A percentile compares a stretch with the other conserved stretches of the same genome.
Evolutionary conservation across 37 sponge, comb jelly and placozoan genomes (phyloP).

Genomic region (Beroe forskalii): DNA sequence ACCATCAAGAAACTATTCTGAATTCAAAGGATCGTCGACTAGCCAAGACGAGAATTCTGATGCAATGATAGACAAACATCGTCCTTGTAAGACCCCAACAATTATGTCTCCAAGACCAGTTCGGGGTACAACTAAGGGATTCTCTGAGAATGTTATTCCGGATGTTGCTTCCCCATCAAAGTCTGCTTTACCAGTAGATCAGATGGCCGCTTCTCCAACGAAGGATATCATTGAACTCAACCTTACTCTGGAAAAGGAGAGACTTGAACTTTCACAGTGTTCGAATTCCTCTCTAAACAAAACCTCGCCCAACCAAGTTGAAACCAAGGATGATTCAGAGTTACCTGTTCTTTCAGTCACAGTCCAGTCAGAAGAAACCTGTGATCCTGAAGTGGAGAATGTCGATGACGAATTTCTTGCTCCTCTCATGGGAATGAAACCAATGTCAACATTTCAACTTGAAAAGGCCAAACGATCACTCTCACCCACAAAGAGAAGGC

Average conservation of each 20-base stretch:
- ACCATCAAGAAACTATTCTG: background rate
- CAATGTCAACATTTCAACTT: background rate
- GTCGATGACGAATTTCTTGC: background rate
- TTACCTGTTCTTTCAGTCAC: background rate
- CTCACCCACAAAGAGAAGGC: background rate
- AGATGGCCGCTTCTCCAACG: background rate
- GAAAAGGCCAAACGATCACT: background rate
- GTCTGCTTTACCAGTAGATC: background rate
- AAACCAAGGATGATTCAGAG: background rate
- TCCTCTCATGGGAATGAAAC: background rate
- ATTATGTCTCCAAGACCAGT: background rate
- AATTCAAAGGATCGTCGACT: background rate
- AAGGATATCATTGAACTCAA: constrained; percentile 29
- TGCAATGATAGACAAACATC: background rate
- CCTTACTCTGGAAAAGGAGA: background rate
- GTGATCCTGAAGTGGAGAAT: background rate
- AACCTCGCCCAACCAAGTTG: background rate
- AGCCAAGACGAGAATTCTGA: constrained; percentile 55
- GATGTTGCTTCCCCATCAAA: background rate
- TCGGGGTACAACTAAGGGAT: too few species aligned
- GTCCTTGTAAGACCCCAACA: background rate
- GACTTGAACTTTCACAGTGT: background rate
- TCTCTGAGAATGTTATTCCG: too few species aligned
- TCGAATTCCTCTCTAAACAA: background rate
- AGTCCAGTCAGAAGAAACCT: background rate